phyloP scores from a whole-genome alignment of 2,113 vertebrate species.

The Mesitornis unicolor region DNA sequence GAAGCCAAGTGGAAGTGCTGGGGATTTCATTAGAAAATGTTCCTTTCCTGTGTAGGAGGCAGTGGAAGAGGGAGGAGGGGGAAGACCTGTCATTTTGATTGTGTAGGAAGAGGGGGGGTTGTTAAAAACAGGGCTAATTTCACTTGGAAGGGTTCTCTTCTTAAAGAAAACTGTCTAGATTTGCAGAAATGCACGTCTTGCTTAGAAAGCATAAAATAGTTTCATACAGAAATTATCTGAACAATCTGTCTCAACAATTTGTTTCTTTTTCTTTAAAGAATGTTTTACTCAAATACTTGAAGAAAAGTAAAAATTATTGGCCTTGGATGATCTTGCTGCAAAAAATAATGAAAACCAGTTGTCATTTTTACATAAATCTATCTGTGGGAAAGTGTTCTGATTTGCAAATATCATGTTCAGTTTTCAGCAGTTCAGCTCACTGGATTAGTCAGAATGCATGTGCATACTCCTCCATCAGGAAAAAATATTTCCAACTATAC shows the following conservation, averaged over 20 bases:
- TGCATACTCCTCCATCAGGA: no score
- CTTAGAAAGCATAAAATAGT: not conserved
- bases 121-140: not conserved
- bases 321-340: not conserved
- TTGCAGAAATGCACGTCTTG: not conserved
- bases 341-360: not conserved
- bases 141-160: not conserved
- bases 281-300: not conserved
- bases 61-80: not conserved
- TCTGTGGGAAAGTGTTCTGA: not conserved
- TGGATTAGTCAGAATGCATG: not conserved
- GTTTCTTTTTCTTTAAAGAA: not conserved
- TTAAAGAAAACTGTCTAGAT: not conserved
- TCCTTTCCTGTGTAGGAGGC: not conserved
- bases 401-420: not conserved
- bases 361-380: not conserved
- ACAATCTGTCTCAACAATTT: not conserved
- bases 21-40: not conserved
- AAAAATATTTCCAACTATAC: not conserved
- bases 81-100: not conserved
- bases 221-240: not conserved
- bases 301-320: not conserved
- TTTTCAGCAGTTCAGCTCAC: not conserved
- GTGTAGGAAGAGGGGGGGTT: not conserved
- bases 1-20: conserved; percentile 18